Evolutionary conservation across 2,797 vertebrate genomes (phyloP).

Genomic region (Bovichtus variegatus): DNA sequence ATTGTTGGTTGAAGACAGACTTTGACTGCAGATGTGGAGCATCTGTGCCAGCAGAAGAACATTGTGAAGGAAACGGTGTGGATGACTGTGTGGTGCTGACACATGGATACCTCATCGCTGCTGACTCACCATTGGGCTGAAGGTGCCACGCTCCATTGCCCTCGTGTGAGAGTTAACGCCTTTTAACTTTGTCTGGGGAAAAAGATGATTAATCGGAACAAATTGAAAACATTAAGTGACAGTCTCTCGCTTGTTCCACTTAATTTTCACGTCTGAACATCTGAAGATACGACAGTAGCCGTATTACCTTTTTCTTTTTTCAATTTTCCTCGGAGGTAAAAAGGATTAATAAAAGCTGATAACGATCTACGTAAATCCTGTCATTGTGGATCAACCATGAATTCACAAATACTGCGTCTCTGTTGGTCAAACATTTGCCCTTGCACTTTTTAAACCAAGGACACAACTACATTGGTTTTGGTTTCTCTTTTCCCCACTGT

Average conservation of each 20-base stretch:
- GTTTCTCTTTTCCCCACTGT: slow-evolving; percentile 1
- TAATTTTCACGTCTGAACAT: background rate
- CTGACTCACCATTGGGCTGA: slow-evolving; percentile 70
- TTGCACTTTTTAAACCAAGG: slow-evolving; percentile 32
- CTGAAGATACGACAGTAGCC: background rate
- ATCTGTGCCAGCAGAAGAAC: slow-evolving; percentile 7
- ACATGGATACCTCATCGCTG: slow-evolving; percentile 66
- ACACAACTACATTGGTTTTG: slow-evolving; percentile 23
- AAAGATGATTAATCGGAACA: background rate
- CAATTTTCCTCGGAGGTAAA: background rate
- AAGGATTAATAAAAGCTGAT: background rate
- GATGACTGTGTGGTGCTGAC: slow-evolving; percentile 54
- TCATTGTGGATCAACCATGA: background rate
- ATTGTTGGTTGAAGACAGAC: background rate
- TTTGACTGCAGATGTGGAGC: slow-evolving; percentile 23
- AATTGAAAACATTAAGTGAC: background rate
- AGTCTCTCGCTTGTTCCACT: background rate
- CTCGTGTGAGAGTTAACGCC: slow-evolving; percentile 18
- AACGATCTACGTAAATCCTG: background rate
- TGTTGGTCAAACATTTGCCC: slow-evolving; percentile 21
- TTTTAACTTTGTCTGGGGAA: slow-evolving; percentile 22
- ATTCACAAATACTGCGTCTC: slow-evolving; percentile 6
- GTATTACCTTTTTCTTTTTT: background rate
- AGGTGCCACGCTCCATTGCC: slow-evolving; percentile 35
- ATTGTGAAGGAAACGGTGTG: slow-evolving; percentile 47